phyloP scores from a whole-genome alignment of 2,113 vertebrate genomes.

The Pseudopipra pipra region DNA sequence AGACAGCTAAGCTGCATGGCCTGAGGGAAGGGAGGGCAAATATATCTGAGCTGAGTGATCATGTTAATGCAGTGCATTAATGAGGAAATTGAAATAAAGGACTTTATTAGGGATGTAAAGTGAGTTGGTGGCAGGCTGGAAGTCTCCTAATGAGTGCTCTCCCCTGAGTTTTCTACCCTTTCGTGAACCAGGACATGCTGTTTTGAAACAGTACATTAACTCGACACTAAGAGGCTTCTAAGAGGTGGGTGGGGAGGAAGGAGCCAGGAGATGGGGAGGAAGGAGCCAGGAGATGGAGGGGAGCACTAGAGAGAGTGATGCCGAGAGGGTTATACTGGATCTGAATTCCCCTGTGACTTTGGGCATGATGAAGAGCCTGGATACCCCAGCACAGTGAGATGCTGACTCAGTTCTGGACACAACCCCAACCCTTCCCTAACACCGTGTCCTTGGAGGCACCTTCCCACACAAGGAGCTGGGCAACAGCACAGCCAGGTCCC shows the following conservation, averaged over 20 bases:
- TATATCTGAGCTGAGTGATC: not conserved
- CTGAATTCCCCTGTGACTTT: not conserved
- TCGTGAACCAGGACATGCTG: not conserved
- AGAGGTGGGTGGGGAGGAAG: not conserved
- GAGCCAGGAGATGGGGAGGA: not conserved
- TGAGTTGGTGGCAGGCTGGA: not conserved
- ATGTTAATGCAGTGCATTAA: not conserved
- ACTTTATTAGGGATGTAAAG: not conserved
- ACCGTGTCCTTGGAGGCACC: not conserved
- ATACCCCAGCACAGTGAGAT: not conserved
- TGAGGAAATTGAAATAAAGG: not conserved
- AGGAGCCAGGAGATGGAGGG: not conserved
- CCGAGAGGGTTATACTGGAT: not conserved
- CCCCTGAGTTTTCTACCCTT: not conserved
- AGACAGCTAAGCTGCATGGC: not conserved
- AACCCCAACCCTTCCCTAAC: not conserved
- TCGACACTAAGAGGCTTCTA: not conserved
- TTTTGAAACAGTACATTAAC: not conserved
- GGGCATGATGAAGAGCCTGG: not conserved
- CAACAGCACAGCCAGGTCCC: not conserved
- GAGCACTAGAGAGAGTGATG: not conserved
- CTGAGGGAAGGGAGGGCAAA: not conserved
- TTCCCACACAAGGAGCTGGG: not conserved
- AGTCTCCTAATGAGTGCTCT: not conserved
- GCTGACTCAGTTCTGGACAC: not conserved